Evolutionary conservation across 2,888 invertebrate species (phyloP), one percentile per base, ranked within the genome.

Genomic region (Drosophila melanosoma): DNA sequence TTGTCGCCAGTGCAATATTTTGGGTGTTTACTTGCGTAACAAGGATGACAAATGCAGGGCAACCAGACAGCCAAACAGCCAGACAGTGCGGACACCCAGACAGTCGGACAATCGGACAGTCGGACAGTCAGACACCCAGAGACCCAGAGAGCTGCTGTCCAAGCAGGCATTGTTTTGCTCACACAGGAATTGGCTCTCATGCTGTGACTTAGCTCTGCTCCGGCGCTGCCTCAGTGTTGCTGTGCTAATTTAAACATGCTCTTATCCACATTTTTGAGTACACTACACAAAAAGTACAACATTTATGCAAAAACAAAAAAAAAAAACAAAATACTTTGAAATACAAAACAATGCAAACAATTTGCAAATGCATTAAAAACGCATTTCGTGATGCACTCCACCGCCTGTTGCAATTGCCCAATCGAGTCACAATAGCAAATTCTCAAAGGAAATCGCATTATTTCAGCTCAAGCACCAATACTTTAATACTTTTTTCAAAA

Each of bases 351-450:
- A 69, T 56, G 42, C 49, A 51, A 63, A 66, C 33, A 33, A 61
- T 54, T 71, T 42, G 64, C 38, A 62, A 78, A 60, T 72, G 69
- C 69, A 81, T 81, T 66, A 61, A 72, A 56, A 69, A 63, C 56
- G 61, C 80, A 79, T 79, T 23, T 74, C 56, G 65, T 36, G 29
- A 8, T 62, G 72, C 78, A 79, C 79, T 79, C 61, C 68, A 79
- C 79, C 81, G 79, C 79, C 79, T 79, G 79, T 79, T 81, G 74
- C 79, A 79, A 79, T 81, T 81, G 72, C 67, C 38, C 63, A 17
- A 53, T 45, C n/a, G 48, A 33, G 32, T 32, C 33, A 36, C 62
- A 64, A 48, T 64, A 57, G 54, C 36, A 40, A 60, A 65, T 59
- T 53, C 61, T 45, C 59, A 29, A 58, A 61, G 54, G 51, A 66